Base-by-base conservation (phyloP, 2,797 vertebrate species). In the Poeciliopsis turneri region DNA sequence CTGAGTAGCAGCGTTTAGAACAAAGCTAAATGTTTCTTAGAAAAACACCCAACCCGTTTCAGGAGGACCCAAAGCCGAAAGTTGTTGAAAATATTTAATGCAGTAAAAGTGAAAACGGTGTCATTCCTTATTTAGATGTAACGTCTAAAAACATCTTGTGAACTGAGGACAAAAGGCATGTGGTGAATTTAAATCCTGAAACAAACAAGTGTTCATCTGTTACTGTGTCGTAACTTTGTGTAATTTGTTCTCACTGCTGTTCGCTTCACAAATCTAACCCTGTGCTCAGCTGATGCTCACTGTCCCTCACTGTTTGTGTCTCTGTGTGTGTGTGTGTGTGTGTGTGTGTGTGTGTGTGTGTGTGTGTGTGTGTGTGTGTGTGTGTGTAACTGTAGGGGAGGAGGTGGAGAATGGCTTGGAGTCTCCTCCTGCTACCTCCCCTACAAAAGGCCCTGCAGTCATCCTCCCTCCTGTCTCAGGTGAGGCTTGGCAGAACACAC, bases 391-490 rank as follows among this genome's bases (percentile, higher is more conserved):
- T 85, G 86, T 87, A 41, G 97, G 96, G 92, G 98, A 97, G 94
- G 97, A 97, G 90, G 91, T 39, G 25, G 75, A 1, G 78, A 83
- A 86, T 2, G 97, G 97, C 87, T 93, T 94, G 71, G 95, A 93
- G 86, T 89, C 89, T 82, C 78, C 91, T 83, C 92, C 93, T 43
- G 88, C 95, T 61, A 75, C 92, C 69, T 96, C 97, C 84, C 96
- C 96, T 4, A 93, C 84, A n/a, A 94, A 89, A 90, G 94, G 85
- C 88, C 95, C 96, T 15, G 93, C 89, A 0, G 96, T 95, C 33
- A 88, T 89, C 53, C 94, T 95, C 87, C 86, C 95, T 79, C 83
- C 92, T 15, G 74, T 91, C 78, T 93, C 97, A 91, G 98, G 98
- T 99, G 96, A 98, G 97, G 89, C 78, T 83, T 66, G 66, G 78